Conservation (phyloP, 2,113 vertebrate genomes). For the Protobothrops mucrosquamatus region DNA sequence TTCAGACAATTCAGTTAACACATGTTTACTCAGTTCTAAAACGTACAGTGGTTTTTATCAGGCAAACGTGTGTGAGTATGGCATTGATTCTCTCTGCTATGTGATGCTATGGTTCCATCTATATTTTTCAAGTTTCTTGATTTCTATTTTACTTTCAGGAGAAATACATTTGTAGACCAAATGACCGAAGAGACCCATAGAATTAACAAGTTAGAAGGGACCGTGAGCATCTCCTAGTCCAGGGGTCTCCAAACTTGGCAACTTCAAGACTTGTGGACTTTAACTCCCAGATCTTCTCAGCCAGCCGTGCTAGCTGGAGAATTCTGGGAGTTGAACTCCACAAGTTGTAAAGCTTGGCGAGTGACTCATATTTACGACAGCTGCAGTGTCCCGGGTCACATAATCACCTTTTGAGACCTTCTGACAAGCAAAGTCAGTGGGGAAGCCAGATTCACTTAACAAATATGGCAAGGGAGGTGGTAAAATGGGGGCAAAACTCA, state of each 20-base stretch:
- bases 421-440: no score
- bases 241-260: background rate
- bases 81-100: background rate
- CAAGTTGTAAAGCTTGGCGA: background rate
- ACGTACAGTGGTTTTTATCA: background rate
- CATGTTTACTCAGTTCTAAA: background rate
- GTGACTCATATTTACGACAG: no score
- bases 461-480: no score
- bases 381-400: no score
- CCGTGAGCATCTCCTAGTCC: background rate
- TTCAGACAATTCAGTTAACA: background rate
- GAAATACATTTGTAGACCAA: background rate
- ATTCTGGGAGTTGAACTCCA: background rate
- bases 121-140: background rate
- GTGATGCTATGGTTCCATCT: background rate
- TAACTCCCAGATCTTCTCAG: background rate
- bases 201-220: background rate
- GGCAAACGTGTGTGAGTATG: background rate
- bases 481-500: no score
- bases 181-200: background rate
- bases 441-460: no score
- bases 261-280: background rate
- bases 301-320: background rate
- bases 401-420: no score
- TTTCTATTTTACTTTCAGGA: background rate